Percentiles rank a stretch among this genome's conserved stretches.
These are phyloP conservation scores for Chionis minor DNA, from an alignment of 2,113 vertebrate genomes.

Conservation along the genomic window DNA sequence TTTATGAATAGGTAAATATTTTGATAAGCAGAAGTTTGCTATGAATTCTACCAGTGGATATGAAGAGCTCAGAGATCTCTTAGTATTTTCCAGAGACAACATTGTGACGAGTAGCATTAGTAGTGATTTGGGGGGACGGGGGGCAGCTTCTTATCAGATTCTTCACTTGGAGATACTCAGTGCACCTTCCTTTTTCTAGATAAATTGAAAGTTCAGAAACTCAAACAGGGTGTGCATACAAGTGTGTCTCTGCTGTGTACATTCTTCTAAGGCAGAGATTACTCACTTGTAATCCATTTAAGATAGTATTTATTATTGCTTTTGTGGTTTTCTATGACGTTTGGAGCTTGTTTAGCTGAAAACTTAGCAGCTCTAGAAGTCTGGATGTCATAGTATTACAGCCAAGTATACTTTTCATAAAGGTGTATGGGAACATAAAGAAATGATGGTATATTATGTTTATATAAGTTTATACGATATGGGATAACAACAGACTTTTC, in stretches of 20 bases:
- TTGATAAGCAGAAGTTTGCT: neutral
- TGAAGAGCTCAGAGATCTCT: neutral
- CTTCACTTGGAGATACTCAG: neutral
- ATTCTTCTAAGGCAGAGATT: neutral
- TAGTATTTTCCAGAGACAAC: neutral
- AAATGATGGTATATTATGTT: neutral
- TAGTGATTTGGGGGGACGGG: neutral
- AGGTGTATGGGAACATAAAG: neutral
- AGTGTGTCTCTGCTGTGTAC: neutral
- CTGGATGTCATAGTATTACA: neutral
- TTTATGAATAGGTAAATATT: neutral
- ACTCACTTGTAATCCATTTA: neutral
- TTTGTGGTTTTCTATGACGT: neutral
- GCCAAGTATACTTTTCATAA: neutral
- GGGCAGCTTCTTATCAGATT: neutral
- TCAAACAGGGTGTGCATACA: rapidly evolving
- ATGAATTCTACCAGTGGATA: neutral
- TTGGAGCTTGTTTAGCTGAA: neutral
- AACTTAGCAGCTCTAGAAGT: neutral
- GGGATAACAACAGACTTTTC: neutral
- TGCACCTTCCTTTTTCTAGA: neutral
- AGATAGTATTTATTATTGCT: neutral
- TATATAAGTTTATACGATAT: neutral
- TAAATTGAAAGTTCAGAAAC: neutral
- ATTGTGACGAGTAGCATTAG: neutral